phyloP scores from a whole-genome alignment of 2,113 vertebrate species.

The Illadopsis cleaveri region DNA sequence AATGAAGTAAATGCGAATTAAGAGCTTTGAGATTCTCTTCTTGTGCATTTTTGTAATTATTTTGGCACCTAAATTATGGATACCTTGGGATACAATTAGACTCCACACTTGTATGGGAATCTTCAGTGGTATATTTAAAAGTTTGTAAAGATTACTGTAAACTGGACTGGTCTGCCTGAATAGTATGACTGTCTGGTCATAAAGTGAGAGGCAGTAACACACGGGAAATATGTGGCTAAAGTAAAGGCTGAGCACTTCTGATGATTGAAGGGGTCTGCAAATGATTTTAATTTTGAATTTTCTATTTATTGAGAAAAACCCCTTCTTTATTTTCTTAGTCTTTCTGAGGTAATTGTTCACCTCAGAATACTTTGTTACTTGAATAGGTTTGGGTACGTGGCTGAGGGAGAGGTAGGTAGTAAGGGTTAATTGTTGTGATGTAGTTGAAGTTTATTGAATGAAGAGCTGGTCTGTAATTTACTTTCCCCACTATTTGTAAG shows the following conservation, averaged over 20 bases:
- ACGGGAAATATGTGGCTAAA: background rate
- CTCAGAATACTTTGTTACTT: background rate
- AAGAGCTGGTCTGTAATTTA: background rate
- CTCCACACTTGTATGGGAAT: background rate
- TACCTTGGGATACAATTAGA: background rate
- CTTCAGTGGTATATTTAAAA: background rate
- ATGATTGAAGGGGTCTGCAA: background rate
- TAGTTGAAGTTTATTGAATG: background rate
- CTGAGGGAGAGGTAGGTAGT: background rate
- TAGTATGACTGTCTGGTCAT: background rate
- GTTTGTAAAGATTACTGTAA: background rate
- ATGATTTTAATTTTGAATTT: background rate
- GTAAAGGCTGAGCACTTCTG: background rate
- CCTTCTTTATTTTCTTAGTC: background rate
- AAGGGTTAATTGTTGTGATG: background rate
- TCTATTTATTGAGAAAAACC: background rate
- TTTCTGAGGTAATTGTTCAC: background rate
- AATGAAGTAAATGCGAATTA: background rate
- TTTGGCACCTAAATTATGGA: background rate
- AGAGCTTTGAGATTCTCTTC: background rate
- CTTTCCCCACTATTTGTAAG: background rate
- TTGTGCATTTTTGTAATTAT: background rate
- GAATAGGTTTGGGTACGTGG: fast-evolving
- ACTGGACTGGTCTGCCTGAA: background rate
- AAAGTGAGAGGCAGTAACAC: background rate